A percentile compares a stretch with the other conserved stretches of the same genome.
These are phyloP conservation scores for Andrena flavipes DNA, from an alignment of 2,888 invertebrate genomes.

Conservation along the genomic window DNA sequence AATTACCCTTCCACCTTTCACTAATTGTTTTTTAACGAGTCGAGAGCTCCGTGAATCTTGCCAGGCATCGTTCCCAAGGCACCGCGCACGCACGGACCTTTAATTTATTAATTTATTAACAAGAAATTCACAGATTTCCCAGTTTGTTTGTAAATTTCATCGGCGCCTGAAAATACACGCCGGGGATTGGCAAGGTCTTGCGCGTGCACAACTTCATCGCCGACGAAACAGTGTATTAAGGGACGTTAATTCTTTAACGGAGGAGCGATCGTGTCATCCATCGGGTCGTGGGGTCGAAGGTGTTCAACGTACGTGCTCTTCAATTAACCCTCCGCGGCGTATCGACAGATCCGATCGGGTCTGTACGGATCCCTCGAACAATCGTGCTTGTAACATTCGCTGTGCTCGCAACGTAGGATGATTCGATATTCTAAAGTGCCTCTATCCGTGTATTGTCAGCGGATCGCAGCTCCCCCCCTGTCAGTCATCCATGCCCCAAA, in stretches of 20 bases:
- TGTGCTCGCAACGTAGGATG: conserved; percentile 73
- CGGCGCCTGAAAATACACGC: neutral
- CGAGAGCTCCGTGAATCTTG: neutral
- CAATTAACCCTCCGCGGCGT: conserved; percentile 77
- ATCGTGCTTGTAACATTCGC: conserved; percentile 68
- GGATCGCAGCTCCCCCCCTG: conserved; percentile 7
- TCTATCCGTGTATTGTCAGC: conserved; percentile 24
- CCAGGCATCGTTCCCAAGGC: conserved; percentile 8
- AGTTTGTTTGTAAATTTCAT: neutral
- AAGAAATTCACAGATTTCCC: neutral
- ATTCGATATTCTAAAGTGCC: conserved; percentile 62
- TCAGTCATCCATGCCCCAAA: conserved; percentile 12
- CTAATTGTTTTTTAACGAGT: neutral
- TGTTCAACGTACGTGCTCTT: conserved; percentile 76
- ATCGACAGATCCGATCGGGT: conserved; percentile 74
- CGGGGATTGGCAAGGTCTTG: no score
- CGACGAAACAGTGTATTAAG: conserved; percentile 10
- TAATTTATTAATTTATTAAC: neutral
- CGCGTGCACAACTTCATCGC: conserved; percentile 11
- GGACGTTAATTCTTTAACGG: conserved; percentile 22
- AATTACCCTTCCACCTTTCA: conserved; percentile 2
- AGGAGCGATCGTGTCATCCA: conserved; percentile 75
- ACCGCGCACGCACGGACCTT: neutral
- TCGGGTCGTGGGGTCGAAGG: conserved; percentile 75
- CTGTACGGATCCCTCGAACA: conserved; percentile 58